Conservation (phyloP, 2,797 vertebrate species). For the Tokudaia muenninki region DNA sequence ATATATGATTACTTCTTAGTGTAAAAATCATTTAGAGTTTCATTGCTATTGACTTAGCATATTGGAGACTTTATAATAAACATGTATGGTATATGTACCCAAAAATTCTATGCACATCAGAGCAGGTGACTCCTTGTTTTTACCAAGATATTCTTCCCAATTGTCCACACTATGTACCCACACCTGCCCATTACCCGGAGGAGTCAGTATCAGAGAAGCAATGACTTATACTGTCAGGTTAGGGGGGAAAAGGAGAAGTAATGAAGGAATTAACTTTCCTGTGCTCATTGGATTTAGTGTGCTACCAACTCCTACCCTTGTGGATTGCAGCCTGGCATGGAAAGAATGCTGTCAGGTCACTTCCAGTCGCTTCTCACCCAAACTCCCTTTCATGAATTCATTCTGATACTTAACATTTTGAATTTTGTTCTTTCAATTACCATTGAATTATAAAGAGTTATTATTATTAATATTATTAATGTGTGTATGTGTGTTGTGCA, state of each 20-base stretch:
- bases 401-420: conserved; percentile 10
- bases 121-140: background rate
- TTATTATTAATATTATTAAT: background rate
- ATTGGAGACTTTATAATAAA: conserved; percentile 38
- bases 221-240: background rate
- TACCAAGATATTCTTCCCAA: background rate
- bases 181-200: background rate
- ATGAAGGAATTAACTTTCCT: background rate
- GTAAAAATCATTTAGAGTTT: conserved; percentile 38
- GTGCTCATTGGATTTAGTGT: background rate
- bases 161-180: background rate
- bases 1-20: conserved; percentile 33
- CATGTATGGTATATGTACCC: background rate
- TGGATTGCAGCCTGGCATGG: background rate
- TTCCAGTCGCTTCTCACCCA: background rate
- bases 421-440: background rate
- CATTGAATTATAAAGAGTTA: background rate
- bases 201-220: conserved; percentile 50
- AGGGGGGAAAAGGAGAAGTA: background rate
- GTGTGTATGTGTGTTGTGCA: background rate
- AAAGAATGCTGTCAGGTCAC: background rate
- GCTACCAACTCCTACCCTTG: background rate
- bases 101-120: background rate
- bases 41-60: background rate
- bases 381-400: background rate